Conservation (phyloP, 2,797 vertebrate genomes). For the Glossophaga mutica region DNA sequence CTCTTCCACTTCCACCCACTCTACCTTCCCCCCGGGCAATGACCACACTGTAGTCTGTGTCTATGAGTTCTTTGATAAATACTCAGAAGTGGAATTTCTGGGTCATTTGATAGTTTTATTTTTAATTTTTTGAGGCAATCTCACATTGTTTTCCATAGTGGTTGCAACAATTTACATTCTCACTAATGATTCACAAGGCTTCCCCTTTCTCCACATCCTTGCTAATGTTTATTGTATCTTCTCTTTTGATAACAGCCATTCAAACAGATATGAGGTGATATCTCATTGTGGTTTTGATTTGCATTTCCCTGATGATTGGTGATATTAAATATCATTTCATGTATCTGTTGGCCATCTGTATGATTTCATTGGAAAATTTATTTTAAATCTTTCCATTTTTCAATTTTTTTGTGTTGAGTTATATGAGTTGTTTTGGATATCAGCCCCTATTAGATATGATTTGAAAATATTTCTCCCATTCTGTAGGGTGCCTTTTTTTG, state of each 20-base stretch:
- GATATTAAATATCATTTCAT: not conserved
- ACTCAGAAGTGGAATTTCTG: not conserved
- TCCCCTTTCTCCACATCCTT: not conserved
- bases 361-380: not conserved
- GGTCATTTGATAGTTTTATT: not conserved
- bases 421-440: not conserved
- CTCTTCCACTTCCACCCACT: too few species aligned
- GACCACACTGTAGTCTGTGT: too few species aligned
- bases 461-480: not conserved
- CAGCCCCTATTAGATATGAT: not conserved
- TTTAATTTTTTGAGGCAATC: not conserved
- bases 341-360: not conserved
- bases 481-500: not conserved
- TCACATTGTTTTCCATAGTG: not conserved
- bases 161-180: not conserved
- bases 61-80: not conserved
- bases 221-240: not conserved
- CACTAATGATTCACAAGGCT: not conserved
- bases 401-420: not conserved
- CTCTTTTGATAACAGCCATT: not conserved
- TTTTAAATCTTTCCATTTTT: not conserved
- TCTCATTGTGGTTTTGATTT: not conserved
- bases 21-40: too few species aligned
- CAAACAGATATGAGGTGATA: not conserved
- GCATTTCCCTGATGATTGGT: not conserved